phyloP scores from a whole-genome alignment of 2,888 invertebrate genomes.

The Neoaliturus tenellus region DNA sequence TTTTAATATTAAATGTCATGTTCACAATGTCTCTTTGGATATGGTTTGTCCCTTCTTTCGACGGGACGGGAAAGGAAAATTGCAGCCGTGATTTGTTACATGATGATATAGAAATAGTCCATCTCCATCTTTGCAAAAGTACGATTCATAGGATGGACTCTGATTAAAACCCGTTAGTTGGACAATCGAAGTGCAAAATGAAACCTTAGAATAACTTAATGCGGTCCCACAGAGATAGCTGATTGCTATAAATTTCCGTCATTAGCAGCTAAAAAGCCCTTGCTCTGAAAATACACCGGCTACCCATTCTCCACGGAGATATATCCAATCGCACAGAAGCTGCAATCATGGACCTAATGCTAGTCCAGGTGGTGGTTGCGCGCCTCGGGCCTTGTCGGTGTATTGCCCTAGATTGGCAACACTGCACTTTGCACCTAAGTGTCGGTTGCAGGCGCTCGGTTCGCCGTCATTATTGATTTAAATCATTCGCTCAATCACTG shows the following conservation, averaged over 20 bases:
- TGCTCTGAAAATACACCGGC: not conserved
- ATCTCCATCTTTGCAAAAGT: no score
- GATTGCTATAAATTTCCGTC: not conserved
- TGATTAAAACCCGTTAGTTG: no score
- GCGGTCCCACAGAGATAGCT: no score
- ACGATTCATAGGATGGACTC: no score
- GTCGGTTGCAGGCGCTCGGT: not conserved
- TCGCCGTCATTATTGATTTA: not conserved
- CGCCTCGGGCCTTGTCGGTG: not conserved
- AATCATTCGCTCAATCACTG: not conserved
- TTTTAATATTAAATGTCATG: no score
- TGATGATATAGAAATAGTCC: no score
- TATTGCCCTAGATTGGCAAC: not conserved
- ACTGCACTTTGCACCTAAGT: not conserved
- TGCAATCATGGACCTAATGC: not conserved
- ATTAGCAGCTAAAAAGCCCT: not conserved
- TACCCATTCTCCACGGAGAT: not conserved
- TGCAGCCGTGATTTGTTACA: no score
- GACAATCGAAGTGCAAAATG: no score
- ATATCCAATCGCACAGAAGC: not conserved
- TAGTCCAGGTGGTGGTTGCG: not conserved
- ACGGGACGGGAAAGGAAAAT: no score
- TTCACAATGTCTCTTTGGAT: no score
- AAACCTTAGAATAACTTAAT: no score
- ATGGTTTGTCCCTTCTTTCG: no score